phyloP scores from a whole-genome alignment of 2,113 vertebrate species.

The Catagonus wagneri region DNA sequence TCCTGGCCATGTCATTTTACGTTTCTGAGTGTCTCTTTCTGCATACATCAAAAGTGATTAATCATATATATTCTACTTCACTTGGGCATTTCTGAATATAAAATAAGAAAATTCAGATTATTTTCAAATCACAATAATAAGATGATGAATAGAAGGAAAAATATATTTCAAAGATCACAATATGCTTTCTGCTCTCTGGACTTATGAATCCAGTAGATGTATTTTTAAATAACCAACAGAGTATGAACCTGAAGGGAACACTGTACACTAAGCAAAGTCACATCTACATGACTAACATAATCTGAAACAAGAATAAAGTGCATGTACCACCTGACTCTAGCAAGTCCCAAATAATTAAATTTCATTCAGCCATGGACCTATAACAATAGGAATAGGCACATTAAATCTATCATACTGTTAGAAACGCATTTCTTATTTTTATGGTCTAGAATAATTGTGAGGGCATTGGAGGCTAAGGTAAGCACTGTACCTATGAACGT shows the following conservation, averaged over 20 bases:
- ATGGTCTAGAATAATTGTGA: background rate
- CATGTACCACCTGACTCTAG: background rate
- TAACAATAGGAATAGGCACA: background rate
- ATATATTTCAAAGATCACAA: conserved; percentile 40
- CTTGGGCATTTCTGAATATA: background rate
- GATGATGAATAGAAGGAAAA: background rate
- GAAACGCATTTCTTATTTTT: background rate
- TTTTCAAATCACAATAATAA: conserved; percentile 37
- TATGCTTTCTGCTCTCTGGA: background rate
- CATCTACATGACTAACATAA: background rate
- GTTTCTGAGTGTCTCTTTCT: background rate
- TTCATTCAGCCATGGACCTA: background rate
- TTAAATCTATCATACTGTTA: background rate
- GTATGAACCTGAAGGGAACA: background rate
- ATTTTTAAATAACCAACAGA: background rate
- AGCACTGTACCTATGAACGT: background rate
- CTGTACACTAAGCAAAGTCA: background rate
- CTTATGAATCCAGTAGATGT: background rate
- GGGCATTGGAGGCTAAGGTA: background rate
- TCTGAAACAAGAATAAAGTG: background rate
- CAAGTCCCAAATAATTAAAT: background rate
- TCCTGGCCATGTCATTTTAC: background rate
- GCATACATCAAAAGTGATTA: background rate
- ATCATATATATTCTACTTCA: background rate
- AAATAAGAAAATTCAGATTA: background rate